Percentiles rank a stretch among this genome's conserved stretches.
Conservation (phyloP, 2,888 invertebrate species). For the Clepsis dumicolana region DNA sequence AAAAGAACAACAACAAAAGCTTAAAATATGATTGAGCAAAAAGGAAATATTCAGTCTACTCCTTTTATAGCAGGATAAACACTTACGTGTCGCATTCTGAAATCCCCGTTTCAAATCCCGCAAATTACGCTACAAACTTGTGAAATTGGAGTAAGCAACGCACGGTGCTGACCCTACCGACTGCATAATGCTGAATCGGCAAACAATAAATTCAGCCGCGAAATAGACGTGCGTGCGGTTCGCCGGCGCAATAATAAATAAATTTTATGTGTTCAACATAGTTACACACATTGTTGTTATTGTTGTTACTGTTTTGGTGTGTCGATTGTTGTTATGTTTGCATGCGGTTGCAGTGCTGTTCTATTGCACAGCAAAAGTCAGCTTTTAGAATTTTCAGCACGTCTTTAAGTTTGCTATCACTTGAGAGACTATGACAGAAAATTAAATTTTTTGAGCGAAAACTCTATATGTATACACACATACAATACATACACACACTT, state of each 20-base stretch:
- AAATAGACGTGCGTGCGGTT: constrained; percentile 79
- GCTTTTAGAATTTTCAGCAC: background rate
- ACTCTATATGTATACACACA: no score
- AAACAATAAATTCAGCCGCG: constrained; percentile 76
- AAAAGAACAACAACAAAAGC: no score
- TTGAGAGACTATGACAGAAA: no score
- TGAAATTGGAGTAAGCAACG: constrained; percentile 21
- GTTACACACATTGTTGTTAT: constrained; percentile 42
- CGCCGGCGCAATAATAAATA: constrained; percentile 76
- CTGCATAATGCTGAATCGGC: constrained; percentile 73
- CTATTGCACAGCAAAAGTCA: constrained; percentile 24
- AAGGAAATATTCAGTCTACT: no score
- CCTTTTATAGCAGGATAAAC: no score
- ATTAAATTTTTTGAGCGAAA: no score
- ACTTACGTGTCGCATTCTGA: background rate
- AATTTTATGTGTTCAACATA: constrained; percentile 64
- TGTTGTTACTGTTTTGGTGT: constrained; percentile 41
- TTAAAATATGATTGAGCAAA: no score
- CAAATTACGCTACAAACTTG: background rate
- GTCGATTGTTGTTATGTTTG: constrained; percentile 39
- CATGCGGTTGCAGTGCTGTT: background rate
- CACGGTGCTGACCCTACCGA: constrained; percentile 61
- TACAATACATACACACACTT: no score
- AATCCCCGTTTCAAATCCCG: background rate
- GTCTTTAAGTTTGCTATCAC: background rate